Base-by-base conservation (phyloP, 2,797 vertebrate species). In the Macropodus opercularis region DNA sequence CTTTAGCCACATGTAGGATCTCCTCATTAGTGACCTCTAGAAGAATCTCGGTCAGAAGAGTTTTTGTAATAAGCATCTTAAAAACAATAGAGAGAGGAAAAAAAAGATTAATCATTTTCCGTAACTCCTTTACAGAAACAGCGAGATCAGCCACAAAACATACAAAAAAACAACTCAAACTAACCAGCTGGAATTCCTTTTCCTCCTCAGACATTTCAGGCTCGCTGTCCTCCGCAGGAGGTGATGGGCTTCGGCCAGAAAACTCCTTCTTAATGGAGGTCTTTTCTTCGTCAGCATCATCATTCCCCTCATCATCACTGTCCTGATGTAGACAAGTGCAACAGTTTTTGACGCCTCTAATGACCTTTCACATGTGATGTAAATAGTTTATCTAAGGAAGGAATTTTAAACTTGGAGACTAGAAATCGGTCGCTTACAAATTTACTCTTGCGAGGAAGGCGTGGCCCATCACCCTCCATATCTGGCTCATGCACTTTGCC, bases 201-300 rank as follows among this genome's bases (percentile, higher is more conserved):
- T 98, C 96, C 87, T 99, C 98, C 32, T 99, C 98, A 0, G 96
- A 98, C 95, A 99, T 95, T 90, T 99, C 97, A 57, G 96, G 94
- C 72, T 98, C 98, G 36, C 94, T 98, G 58, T 98, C 97, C 56
- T 98, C 97, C 12, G 91, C 95, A 62, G 92, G 80, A 23, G 96
- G 96, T 8, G 97, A 97, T 1, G 97, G 95, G 75, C 94, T 96
- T 46, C 90, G 93, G 46, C 82, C 93, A 43, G 85, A 68, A 85
- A 87, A 86, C 2, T 92, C 90, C 46, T 83, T 90, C 72, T 87
- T 92, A 1, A 64, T 77, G 1, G 87, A 85, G 60, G 87, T 41
- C 32, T 91, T 94, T 76, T 92, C 90, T 34, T 94, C 94, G 23
- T 92, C 89, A 0, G 65, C 52, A 8, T 92, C 89, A 59, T 92